Base-by-base conservation (phyloP, 1,140 invertebrate species). In the Philopotamus ludificatus region DNA sequence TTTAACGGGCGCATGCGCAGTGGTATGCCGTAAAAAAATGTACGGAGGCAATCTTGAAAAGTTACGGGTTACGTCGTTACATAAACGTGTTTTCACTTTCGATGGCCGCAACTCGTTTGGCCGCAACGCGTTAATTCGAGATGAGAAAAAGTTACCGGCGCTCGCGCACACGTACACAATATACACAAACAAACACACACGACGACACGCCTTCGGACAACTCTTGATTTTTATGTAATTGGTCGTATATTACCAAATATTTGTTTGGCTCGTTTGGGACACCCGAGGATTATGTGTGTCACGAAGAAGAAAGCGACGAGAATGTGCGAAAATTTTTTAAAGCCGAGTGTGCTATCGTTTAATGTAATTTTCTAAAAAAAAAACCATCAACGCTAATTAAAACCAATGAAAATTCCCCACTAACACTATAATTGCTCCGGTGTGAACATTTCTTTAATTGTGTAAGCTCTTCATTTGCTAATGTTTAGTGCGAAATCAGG, bases 51-150 rank as follows among this genome's bases (percentile, higher is more conserved):
- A 34, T 34, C 28, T 34, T 34, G 28, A 34, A 34, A 34, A 34
- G 12, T 12, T 4, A 34, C 28, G 15, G 39, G 21, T 60, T 60
- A 60, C 57, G 28, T n/a, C n/a, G n/a, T n/a, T n/a, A n/a, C 47
- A 60, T 47, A 57, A 41, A 10, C 57, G 42, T n/a, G 57, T 60
- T 60, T 60, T 60, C 57, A 60, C 57, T 60, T 60, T 60, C 57
- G 57, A 47, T 60, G 44, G 44, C 41, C 57, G 41, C 41, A 60
- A 60, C 57, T 60, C 20, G 57, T 60, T 60, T 23, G 57, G 42
- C 41, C 23, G 57, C n/a, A n/a, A n/a, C 41, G 55, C 34, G 55
- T 47, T n/a, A 60, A 47, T 47, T 58, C 42, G 15, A 60, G 57
- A 60, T 60, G 57, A 47, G 42, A 47, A 60, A 60, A 60, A 28